These are phyloP conservation scores for Eupeodes luniger DNA, from an alignment of 2,888 invertebrate genomes.

Conservation along the genomic window DNA sequence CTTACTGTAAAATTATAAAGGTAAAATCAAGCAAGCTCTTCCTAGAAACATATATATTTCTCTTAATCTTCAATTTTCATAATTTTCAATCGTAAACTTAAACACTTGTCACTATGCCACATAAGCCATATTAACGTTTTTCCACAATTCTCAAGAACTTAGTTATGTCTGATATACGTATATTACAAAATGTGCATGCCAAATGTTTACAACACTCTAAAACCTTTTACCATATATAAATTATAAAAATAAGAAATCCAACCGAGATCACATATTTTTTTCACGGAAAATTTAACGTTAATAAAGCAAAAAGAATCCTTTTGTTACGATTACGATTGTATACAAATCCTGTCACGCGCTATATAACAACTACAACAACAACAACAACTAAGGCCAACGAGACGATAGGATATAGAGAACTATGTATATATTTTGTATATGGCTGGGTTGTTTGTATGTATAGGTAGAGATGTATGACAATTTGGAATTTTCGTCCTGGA, in stretches of 20 bases:
- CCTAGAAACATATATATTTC: too few relatives aligned
- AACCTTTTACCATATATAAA: background rate
- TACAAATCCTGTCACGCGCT: conserved; percentile 1
- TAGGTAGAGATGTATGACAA: conserved; percentile 43
- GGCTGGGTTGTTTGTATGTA: background rate
- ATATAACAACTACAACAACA: conserved; percentile 36
- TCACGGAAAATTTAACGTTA: conserved; percentile 65
- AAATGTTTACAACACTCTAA: conserved; percentile 7
- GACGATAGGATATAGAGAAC: background rate
- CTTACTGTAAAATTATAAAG: too few relatives aligned
- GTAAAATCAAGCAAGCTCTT: too few relatives aligned
- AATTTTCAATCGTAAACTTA: too few relatives aligned
- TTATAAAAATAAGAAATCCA: background rate
- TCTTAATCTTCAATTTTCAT: too few relatives aligned
- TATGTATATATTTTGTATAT: background rate
- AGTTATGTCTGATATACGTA: background rate
- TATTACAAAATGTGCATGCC: background rate
- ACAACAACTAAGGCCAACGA: conserved; percentile 28
- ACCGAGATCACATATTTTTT: conserved; percentile 41
- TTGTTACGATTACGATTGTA: conserved; percentile 15
- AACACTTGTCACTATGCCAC: too few relatives aligned
- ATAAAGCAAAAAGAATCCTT: conserved; percentile 48
- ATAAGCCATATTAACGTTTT: too few relatives aligned
- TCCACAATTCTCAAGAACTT: too few relatives aligned
- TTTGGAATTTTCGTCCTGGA: conserved; percentile 71